These are phyloP conservation scores for Acanthaster planci DNA, from an alignment of 35 echinoderm and acorn worm species.

Conservation along the genomic window DNA sequence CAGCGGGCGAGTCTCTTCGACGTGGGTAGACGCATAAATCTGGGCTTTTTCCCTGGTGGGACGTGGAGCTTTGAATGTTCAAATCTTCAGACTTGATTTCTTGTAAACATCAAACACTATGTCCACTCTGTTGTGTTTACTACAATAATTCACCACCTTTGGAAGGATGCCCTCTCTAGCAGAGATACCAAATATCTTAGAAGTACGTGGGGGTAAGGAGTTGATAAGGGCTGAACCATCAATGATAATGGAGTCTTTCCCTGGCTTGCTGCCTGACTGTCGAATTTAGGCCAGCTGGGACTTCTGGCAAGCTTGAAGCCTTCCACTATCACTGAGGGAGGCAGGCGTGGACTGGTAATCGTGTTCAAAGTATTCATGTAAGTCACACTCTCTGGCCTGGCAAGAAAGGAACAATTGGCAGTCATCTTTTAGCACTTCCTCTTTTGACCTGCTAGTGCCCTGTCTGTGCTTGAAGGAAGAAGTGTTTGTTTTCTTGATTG, in stretches of 20 bases:
- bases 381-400: slow-evolving; percentile 25
- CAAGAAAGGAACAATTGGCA: slow-evolving; percentile 14
- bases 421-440: slow-evolving; percentile 16
- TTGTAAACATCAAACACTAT: slow-evolving; percentile 41
- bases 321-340: slow-evolving; percentile 16
- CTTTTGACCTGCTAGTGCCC: not conserved
- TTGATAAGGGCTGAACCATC: slow-evolving; percentile 41
- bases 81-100: slow-evolving; percentile 24
- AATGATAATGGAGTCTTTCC: not conserved
- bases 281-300: slow-evolving; percentile 30
- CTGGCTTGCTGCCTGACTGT: slow-evolving; percentile 21
- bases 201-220: slow-evolving; percentile 19
- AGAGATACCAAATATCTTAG: slow-evolving; percentile 30
- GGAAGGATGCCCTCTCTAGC: slow-evolving; percentile 9
- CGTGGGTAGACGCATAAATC: too few species aligned
- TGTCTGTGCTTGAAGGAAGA: not conserved
- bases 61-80: too few species aligned
- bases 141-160: not conserved
- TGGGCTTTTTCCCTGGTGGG: too few species aligned
- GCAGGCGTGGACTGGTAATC: slow-evolving; percentile 13
- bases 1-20: too few species aligned
- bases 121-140: slow-evolving; percentile 8
- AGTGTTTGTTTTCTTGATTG: not conserved
- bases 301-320: slow-evolving; percentile 3
- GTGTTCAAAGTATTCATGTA: not conserved